Evolutionary conservation across 1,140 invertebrate species (phyloP), one percentile per base, ranked within the genome.

Genomic region (Drosophila rufa): DNA sequence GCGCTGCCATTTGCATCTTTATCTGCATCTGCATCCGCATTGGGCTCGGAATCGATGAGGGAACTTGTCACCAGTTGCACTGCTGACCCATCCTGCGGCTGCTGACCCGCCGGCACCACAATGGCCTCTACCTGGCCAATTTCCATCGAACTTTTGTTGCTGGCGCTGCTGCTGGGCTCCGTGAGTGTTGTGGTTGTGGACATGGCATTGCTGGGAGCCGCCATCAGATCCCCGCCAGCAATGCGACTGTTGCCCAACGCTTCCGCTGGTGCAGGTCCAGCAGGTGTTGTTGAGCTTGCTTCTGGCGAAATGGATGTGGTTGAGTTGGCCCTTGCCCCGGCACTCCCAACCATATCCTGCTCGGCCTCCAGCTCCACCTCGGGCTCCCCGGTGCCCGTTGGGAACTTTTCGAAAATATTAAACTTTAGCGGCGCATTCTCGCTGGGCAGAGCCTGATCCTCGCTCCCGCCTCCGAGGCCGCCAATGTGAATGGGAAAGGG

Each of bases 351-450:
- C 62, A 67, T 25, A 1, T 42, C 27, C 22, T 42, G 46, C 17
- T 40, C 45, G 19, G 36, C 38, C 14, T 25, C 40, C 15, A n/a
- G 27, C 15, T 55, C 60, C 53, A 11, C 53, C 53, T 81, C 80
- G 14, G 58, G 36, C 42, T 50, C 43, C 12, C 45, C 56, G n/a
- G 77, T 56, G 27, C 76, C 75, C 19, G 79, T 92, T 27, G 79
- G 85, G 71, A 79, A 92, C 55, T 92, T 92, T 42, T 91, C 66
- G 40, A 92, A 92, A 67, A 92, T 87, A 57, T 92, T 92, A 56
- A 92, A 92, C 62, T 92, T 92, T 7, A 92, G 55, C 0, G 92
- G 92, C 0, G 85, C 92, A 82, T 92, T 92, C 60, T 91, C 84
- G 30, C 84, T 86, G 66, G 91, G 91, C 74, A 82, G 51, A 1